Conservation (phyloP, 2,888 invertebrate species). For the Drosophila lacicola region DNA sequence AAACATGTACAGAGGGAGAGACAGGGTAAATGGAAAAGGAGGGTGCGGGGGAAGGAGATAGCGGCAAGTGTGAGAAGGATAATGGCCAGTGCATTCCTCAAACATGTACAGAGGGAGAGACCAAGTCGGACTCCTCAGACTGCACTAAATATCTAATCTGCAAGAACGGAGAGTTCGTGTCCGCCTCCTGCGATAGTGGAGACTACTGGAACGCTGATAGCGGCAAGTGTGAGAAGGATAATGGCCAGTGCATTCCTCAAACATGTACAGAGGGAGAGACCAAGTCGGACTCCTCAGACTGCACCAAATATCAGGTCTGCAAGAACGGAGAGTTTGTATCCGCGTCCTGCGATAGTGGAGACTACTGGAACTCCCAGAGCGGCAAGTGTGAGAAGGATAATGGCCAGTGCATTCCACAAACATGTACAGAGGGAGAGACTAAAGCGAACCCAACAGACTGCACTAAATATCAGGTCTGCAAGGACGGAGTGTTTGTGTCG, state of each 20-base stretch:
- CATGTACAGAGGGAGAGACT: background rate
- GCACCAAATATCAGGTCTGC: slow-evolving; percentile 31
- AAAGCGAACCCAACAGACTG: slow-evolving; percentile 9
- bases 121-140: background rate
- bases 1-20: background rate
- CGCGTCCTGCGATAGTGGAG: slow-evolving; percentile 2
- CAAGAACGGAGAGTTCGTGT: slow-evolving; percentile 7
- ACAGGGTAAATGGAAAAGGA: too few relatives aligned
- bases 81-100: background rate
- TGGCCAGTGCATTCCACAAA: background rate
- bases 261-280: slow-evolving; percentile 30
- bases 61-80: background rate
- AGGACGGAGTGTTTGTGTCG: slow-evolving; percentile 9
- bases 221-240: slow-evolving; percentile 9
- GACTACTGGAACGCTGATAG: slow-evolving; percentile 7
- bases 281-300: slow-evolving; percentile 12
- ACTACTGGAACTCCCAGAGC: slow-evolving; percentile 27
- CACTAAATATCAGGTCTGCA: slow-evolving; percentile 20
- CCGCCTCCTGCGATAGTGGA: slow-evolving; percentile 3
- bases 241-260: slow-evolving; percentile 2
- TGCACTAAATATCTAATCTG: slow-evolving; percentile 18
- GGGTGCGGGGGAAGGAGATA: too few relatives aligned
- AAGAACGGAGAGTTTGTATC: slow-evolving; percentile 19
- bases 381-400: background rate
- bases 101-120: slow-evolving; percentile 24